Conservation (phyloP, 2,888 invertebrate species). For the Mamestra brassicae region DNA sequence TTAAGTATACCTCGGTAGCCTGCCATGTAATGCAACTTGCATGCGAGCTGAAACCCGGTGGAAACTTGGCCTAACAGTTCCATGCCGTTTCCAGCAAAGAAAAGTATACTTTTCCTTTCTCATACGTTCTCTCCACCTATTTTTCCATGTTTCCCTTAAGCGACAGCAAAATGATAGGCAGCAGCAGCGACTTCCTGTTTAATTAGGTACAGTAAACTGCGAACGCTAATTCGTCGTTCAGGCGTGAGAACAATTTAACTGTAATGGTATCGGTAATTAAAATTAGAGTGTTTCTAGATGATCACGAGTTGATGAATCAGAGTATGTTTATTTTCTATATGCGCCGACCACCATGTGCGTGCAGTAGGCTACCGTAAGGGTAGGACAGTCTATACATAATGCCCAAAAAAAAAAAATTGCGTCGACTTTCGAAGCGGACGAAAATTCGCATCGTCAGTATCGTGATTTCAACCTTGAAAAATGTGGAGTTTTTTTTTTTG, state of each 20-base stretch:
- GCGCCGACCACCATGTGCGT: too few relatives aligned
- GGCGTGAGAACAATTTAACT: constrained; percentile 13
- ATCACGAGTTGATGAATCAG: neutral
- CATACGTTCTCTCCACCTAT: neutral
- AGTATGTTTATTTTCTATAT: too few relatives aligned
- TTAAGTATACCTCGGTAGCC: too few relatives aligned
- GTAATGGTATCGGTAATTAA: constrained; percentile 19
- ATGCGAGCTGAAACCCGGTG: too few relatives aligned
- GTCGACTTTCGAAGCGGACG: too few relatives aligned
- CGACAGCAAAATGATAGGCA: neutral
- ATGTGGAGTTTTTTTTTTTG: too few relatives aligned
- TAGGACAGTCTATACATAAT: too few relatives aligned
- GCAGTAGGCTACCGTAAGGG: too few relatives aligned
- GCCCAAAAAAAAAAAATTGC: too few relatives aligned
- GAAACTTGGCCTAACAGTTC: neutral
- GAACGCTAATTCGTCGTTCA: constrained; percentile 9
- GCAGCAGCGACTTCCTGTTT: neutral
- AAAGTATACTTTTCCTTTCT: neutral
- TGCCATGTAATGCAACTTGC: too few relatives aligned
- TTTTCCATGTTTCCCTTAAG: neutral
- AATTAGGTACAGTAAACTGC: neutral
- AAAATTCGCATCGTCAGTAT: too few relatives aligned
- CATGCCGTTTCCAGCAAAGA: neutral
- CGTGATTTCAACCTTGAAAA: too few relatives aligned
- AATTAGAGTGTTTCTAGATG: neutral